Conservation (phyloP, 2,888 invertebrate species). For the Cactoblastis cactorum region DNA sequence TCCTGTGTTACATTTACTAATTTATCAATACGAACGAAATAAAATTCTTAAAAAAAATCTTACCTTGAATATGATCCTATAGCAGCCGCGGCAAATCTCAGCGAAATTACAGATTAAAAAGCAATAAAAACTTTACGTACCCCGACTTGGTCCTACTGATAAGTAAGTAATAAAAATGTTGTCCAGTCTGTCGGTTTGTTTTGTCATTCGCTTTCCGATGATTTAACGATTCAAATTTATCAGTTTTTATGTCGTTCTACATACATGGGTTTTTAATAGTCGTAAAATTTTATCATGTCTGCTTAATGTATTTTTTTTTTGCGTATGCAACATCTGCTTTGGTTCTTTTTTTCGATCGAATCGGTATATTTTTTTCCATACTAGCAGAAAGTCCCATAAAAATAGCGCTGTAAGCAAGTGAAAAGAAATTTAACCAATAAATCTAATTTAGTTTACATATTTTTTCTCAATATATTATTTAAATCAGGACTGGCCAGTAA, state of each 20-base stretch:
- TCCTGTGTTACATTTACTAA: too few relatives aligned
- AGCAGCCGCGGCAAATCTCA: slow-evolving; percentile 52
- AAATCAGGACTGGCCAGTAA: too few relatives aligned
- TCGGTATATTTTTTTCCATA: too few relatives aligned
- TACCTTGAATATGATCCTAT: slow-evolving; percentile 28
- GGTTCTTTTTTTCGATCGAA: too few relatives aligned
- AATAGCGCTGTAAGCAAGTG: too few relatives aligned
- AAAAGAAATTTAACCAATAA: too few relatives aligned
- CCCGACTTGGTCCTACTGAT: slow-evolving; percentile 32
- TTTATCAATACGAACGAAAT: too few relatives aligned
- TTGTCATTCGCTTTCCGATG: slow-evolving; percentile 42
- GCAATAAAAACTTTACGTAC: slow-evolving; percentile 61
- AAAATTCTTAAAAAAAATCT: slow-evolving; percentile 14
- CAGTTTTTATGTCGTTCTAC: slow-evolving; percentile 46
- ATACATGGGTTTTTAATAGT: slow-evolving; percentile 7
- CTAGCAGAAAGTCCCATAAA: too few relatives aligned
- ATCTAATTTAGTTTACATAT: too few relatives aligned
- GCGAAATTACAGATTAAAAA: slow-evolving; percentile 70
- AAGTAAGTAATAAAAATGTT: slow-evolving; percentile 38
- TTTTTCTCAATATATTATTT: too few relatives aligned
- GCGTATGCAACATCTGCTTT: background rate
- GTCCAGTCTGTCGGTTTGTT: slow-evolving; percentile 35
- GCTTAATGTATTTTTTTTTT: background rate
- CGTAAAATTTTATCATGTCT: slow-evolving; percentile 1
- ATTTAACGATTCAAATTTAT: slow-evolving; percentile 60